Base-by-base conservation (phyloP, 2,797 vertebrate genomes). In the Melanogrammus aeglefinus region DNA sequence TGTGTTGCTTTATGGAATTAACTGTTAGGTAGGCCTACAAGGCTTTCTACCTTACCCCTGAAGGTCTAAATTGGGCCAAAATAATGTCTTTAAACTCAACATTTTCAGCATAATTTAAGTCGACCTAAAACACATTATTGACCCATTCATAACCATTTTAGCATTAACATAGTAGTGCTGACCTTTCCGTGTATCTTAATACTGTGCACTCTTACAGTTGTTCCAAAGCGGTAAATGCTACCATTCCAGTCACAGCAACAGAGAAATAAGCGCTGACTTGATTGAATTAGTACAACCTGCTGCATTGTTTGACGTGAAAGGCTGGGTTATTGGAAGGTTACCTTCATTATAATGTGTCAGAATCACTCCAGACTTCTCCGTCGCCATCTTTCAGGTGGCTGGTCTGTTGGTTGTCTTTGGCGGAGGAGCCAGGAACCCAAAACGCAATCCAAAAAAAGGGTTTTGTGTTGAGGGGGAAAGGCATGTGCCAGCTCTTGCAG, bases 291-390 rank as follows among this genome's bases (percentile, higher is more conserved):
- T 6, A 71, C 24, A 71, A 71, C 69, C 18, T 33, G 14, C 72
- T 75, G 2, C 3, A 31, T 74, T 7, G 31, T 29, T 21, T 12
- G 12, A 5, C 4, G 2, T 51, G 63, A 73, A 12, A 70, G 57
- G 51, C 18, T 21, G 57, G 21, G 8, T 69, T 13, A 2, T 12
- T 47, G 63, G 24, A 36, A 10, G 1, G 82, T 86, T 92, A 94
- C 92, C 92, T 88, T 92, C 83, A 76, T 85, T 75, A 51, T 88
- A 92, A 27, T 2, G 70, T 75, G 86, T 93, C 72, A 84, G 76
- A 1, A 74, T 90, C 78, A 91, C 88, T 77, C 57, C 86, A 13
- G 86, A 74, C 69, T 83, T 85, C 76, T 81, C 83, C n/a, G n/a
- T 73, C 76, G 86, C 88, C 91, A 87, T 91, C 2, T 7, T 5